phyloP scores from a whole-genome alignment of 2,888 invertebrate species.

The Andricus quercusramuli region DNA sequence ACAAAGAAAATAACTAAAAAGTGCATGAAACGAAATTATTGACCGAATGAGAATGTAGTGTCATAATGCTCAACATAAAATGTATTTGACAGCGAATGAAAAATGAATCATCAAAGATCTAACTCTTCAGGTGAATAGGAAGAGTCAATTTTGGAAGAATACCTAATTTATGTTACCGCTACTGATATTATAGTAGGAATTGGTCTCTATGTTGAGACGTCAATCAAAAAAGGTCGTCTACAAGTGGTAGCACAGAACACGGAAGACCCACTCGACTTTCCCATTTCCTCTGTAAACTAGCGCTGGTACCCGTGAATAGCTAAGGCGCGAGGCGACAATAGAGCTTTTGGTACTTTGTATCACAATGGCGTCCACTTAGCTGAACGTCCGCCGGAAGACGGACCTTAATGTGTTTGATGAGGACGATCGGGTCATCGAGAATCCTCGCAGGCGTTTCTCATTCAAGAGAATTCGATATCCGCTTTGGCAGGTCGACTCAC shows the following conservation, averaged over 20 bases:
- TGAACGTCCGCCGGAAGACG: constrained; percentile 73
- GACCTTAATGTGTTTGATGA: constrained; percentile 77
- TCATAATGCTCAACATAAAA: no score
- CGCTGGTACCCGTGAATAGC: constrained; percentile 54
- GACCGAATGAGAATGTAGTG: no score
- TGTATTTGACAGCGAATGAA: not conserved
- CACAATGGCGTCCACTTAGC: constrained; percentile 68
- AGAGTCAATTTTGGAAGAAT: not conserved
- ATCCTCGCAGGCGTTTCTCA: constrained; percentile 57
- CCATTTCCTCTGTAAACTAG: constrained; percentile 69
- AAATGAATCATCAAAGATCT: not conserved
- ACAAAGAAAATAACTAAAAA: no score
- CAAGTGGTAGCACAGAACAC: constrained; percentile 51
- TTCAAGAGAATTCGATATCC: constrained; percentile 69
- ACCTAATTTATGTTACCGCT: constrained; percentile 4
- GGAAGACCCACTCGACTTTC: constrained; percentile 71
- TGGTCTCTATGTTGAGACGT: constrained; percentile 45
- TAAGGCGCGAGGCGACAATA: constrained; percentile 57
- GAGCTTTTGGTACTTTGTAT: constrained; percentile 63
- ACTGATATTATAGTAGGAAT: not conserved
- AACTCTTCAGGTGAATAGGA: not conserved
- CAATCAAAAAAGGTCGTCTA: constrained; percentile 45
- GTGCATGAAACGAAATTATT: no score
- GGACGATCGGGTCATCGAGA: constrained; percentile 62
- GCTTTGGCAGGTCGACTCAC: constrained; percentile 52